phyloP scores from a whole-genome alignment of 1,140 invertebrate genomes.

The Globodera rostochiensis region DNA sequence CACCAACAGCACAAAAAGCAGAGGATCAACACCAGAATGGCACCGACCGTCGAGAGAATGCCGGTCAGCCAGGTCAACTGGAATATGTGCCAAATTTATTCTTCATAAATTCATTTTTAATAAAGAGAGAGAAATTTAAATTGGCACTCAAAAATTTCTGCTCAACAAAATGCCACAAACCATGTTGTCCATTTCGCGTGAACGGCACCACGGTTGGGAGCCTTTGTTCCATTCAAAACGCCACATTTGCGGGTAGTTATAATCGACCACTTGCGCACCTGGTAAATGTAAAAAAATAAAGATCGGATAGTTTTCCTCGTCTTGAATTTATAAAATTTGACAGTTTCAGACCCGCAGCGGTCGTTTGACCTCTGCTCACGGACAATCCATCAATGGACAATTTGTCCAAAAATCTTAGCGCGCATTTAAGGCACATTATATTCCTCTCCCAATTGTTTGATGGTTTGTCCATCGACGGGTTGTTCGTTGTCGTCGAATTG shows the following conservation, averaged over 20 bases:
- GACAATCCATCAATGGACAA: conserved; percentile 71
- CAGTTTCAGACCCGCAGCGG: no score
- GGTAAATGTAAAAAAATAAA: neutral
- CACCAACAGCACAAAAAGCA: conserved; percentile 56
- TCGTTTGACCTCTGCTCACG: no score
- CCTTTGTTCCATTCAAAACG: conserved; percentile 66
- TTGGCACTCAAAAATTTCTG: no score
- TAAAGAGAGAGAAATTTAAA: no score
- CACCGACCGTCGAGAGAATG: conserved; percentile 48
- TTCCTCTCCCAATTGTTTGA: no score
- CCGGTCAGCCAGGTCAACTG: conserved; percentile 57
- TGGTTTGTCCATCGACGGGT: no score
- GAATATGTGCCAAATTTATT: neutral
- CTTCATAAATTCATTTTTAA: no score
- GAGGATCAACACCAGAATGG: conserved; percentile 47
- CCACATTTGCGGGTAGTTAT: conserved; percentile 53
- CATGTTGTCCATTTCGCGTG: conserved; percentile 62
- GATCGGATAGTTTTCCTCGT: no score
- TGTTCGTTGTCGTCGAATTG: no score
- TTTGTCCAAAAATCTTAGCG: no score
- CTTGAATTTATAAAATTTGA: no score
- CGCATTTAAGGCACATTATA: no score
- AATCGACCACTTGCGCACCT: conserved; percentile 56
- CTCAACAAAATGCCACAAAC: neutral
- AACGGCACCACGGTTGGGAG: conserved; percentile 59